phyloP scores from a whole-genome alignment of 2,888 invertebrate genomes.

The Lysandra coridon region DNA sequence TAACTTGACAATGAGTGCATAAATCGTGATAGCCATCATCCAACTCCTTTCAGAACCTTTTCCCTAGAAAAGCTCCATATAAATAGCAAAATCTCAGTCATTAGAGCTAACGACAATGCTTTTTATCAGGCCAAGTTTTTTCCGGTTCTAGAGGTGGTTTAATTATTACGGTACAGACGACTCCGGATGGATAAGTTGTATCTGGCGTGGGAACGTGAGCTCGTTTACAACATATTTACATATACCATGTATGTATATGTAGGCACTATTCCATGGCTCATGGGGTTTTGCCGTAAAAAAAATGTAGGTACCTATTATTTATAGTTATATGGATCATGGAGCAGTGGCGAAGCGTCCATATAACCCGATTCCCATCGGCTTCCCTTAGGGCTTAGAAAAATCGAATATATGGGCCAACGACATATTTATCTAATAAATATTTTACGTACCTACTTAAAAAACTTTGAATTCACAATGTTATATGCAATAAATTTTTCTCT shows the following conservation, averaged over 20 bases:
- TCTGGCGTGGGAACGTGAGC: slow-evolving; percentile 19
- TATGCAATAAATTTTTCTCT: no score
- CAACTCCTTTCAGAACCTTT: neutral
- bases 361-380: no score
- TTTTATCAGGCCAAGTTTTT: slow-evolving; percentile 1
- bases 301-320: neutral
- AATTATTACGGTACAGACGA: slow-evolving; percentile 22
- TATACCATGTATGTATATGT: neutral
- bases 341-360: no score
- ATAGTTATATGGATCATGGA: neutral
- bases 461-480: no score
- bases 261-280: neutral
- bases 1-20: neutral
- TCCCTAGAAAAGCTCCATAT: neutral
- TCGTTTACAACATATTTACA: slow-evolving; percentile 10
- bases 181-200: slow-evolving; percentile 14
- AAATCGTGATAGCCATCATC: neutral
- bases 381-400: no score
- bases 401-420: no score
- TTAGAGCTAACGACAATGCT: slow-evolving; percentile 14
- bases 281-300: neutral
- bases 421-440: no score
- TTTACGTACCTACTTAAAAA: no score
- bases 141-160: slow-evolving; percentile 21
- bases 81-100: neutral